These are phyloP conservation scores for Drosophila gunungcola DNA, from an alignment of 1,140 invertebrate genomes.

Conservation along the genomic window DNA sequence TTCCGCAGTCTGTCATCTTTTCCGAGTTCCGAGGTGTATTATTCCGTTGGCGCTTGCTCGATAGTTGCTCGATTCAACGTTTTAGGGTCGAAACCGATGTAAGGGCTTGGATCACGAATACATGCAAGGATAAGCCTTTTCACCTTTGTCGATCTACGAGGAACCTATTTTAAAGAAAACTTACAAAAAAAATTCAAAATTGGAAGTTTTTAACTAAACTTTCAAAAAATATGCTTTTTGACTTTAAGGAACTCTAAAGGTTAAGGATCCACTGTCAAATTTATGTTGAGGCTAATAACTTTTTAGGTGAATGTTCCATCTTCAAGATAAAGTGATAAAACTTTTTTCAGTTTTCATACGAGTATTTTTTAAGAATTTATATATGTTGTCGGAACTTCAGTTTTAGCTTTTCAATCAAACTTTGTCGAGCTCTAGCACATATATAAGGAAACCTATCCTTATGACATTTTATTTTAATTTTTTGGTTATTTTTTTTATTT, in stretches of 20 bases:
- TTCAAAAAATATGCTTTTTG: constrained; percentile 96
- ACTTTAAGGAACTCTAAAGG: constrained; percentile 96
- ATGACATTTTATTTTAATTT: no score
- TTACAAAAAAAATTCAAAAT: not conserved
- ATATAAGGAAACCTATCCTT: no score
- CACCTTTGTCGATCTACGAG: constrained; percentile 96
- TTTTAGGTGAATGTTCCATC: no score
- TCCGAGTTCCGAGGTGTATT: constrained; percentile 94
- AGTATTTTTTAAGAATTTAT: no score
- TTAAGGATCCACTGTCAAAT: constrained; percentile 97
- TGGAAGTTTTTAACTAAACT: not conserved
- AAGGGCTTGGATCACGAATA: constrained; percentile 96
- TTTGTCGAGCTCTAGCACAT: no score
- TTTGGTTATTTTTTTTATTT: no score
- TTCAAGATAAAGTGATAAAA: no score
- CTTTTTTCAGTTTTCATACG: no score
- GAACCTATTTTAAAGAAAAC: constrained; percentile 80
- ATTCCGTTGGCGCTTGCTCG: constrained; percentile 95
- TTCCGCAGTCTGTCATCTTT: constrained; percentile 95
- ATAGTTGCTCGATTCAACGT: constrained; percentile 97
- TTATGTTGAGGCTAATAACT: no score
- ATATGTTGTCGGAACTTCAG: no score
- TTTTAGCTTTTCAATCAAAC: no score
- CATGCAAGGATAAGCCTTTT: constrained; percentile 98
- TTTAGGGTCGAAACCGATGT: constrained; percentile 99